Evolutionary conservation across 37 sponge, comb jelly and placozoan genomes (phyloP), one percentile per base, ranked within the genome.

Genomic region (Hormiphora californensis): DNA sequence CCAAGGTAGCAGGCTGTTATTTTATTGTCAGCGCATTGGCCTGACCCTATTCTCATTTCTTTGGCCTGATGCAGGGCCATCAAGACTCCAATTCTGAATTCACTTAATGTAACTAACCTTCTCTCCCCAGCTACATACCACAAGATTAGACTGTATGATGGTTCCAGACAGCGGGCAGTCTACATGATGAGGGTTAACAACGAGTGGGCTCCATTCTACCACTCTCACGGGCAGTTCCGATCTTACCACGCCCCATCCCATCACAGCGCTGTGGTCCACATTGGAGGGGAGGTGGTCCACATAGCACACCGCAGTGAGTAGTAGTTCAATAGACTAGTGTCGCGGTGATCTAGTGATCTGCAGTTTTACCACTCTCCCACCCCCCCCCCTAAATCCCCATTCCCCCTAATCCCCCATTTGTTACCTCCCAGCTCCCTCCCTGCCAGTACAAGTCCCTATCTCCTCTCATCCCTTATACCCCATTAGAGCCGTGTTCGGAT

Each of bases 281-380:
- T 57, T 57, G 61, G 61, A 57, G 61, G 27, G 5, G 61, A 57
- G 23, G 30, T 28, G n/a, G 61, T 57, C 27, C 61, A 57, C 61
- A 57, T 57, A 57, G 27, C n/a, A 57, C 61, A 57, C 61, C n/a
- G 61, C 61, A 49, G 53, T 49, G 53, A 15, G 53, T 49, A 49
- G 53, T 49, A 49, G 53, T 49, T 15, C 15, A 49, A 49, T 49
- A 17, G 53, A 49, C 9, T 15, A 15, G 15, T 49, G 9, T 49
- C n/a, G n/a, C n/a, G n/a, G n/a, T n/a, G n/a, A n/a, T n/a, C n/a
- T n/a, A n/a, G n/a, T n/a, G n/a, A n/a, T n/a, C n/a, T n/a, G n/a
- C n/a, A n/a, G n/a, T n/a, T n/a, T n/a, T n/a, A n/a, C n/a, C n/a
- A n/a, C n/a, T n/a, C n/a, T n/a, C n/a, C n/a, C n/a, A n/a, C n/a